phyloP scores from a whole-genome alignment of 2,113 vertebrate genomes.

The Ctenodactylus gundi region DNA sequence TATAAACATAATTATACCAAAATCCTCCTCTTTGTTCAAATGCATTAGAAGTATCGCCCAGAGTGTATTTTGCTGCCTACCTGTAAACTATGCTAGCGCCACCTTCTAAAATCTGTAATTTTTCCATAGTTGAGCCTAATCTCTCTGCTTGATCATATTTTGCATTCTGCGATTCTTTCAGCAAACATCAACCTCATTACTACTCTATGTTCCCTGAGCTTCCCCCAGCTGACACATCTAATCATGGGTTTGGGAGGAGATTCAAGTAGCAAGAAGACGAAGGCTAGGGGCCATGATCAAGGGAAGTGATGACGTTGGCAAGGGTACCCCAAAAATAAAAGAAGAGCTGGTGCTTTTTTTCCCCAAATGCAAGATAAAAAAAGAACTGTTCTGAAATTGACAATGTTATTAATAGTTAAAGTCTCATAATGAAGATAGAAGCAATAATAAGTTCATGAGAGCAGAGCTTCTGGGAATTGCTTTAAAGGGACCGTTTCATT shows the following conservation, averaged over 20 bases:
- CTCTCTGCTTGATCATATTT: background rate
- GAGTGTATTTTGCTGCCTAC: background rate
- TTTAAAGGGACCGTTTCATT: slow-evolving; percentile 7
- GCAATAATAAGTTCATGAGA: background rate
- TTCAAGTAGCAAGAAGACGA: background rate
- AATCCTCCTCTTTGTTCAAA: background rate
- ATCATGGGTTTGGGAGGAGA: background rate
- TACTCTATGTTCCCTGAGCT: background rate
- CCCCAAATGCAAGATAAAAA: background rate
- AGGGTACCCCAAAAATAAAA: background rate
- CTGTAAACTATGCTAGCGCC: background rate
- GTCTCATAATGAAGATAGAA: background rate
- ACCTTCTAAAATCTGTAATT: background rate
- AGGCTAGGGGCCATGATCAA: background rate
- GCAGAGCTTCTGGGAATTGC: slow-evolving; percentile 18
- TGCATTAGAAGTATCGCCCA: background rate
- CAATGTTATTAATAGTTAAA: slow-evolving; percentile 15
- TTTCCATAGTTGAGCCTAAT: background rate
- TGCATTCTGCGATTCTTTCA: background rate
- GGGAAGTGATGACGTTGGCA: background rate
- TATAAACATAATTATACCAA: background rate
- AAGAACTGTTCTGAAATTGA: background rate
- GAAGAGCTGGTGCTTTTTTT: slow-evolving; percentile 7
- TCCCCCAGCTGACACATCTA: background rate
- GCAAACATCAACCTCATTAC: background rate